phyloP scores from a whole-genome alignment of 2,113 vertebrate genomes.

The Caloenas nicobarica region DNA sequence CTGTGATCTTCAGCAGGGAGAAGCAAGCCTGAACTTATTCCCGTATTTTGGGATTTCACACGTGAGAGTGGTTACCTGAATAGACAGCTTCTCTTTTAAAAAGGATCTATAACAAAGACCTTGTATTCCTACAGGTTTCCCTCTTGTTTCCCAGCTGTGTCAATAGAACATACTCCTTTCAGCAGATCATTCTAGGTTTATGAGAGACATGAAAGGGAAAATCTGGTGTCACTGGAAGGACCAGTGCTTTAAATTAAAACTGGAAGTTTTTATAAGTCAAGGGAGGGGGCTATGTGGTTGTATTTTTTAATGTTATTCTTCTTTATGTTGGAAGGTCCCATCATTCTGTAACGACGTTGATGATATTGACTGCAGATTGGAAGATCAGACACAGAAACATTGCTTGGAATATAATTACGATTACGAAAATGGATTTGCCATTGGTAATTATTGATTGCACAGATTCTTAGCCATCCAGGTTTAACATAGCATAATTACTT shows the following conservation, averaged over 20 bases:
- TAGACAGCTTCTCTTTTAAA: neutral
- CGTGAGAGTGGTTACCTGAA: neutral
- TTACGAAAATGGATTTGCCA: slow-evolving; percentile 97
- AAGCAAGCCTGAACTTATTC: neutral
- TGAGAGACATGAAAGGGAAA: neutral
- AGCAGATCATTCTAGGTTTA: neutral
- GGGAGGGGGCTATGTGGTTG: neutral
- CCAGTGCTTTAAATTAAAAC: neutral
- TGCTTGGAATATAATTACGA: slow-evolving; percentile 98
- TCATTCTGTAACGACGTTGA: slow-evolving; percentile 86
- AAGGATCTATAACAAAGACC: neutral
- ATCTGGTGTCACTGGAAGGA: neutral
- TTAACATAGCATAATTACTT: neutral
- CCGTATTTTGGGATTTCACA: neutral
- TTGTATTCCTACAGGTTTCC: neutral
- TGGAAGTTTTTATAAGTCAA: neutral
- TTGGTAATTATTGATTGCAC: slow-evolving; percentile 78
- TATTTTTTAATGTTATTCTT: neutral
- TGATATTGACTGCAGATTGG: slow-evolving; percentile 90
- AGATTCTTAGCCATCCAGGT: neutral
- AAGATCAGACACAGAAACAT: slow-evolving; percentile 87
- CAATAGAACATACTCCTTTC: neutral
- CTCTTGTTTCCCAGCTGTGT: neutral
- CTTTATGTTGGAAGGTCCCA: slow-evolving; percentile 83
- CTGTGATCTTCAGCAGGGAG: neutral